Evolutionary conservation across 2,113 vertebrate species (phyloP).

Genomic region (Cervus canadensis): DNA sequence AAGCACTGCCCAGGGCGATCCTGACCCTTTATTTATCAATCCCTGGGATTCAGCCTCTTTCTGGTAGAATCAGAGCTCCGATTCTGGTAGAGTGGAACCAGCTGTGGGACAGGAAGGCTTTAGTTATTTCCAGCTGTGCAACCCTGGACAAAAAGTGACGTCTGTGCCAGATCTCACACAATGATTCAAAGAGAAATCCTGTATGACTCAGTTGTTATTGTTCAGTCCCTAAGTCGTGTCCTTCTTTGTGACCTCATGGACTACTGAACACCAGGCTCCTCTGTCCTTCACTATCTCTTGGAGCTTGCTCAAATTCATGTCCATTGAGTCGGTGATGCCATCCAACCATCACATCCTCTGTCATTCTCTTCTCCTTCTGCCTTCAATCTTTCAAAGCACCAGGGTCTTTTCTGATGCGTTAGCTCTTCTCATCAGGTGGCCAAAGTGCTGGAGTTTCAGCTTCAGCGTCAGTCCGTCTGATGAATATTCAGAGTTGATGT

Average conservation of each 20-base stretch:
- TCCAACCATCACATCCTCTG: background rate
- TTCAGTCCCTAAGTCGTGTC: background rate
- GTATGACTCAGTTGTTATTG: background rate
- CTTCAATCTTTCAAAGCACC: background rate
- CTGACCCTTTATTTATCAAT: background rate
- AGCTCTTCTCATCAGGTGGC: background rate
- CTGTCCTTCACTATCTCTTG: background rate
- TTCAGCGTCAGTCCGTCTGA: background rate
- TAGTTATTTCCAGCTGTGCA: too few relatives aligned
- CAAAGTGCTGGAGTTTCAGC: background rate
- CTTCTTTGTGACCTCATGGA: background rate
- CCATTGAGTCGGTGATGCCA: background rate
- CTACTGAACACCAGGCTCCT: background rate
- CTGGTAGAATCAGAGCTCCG: background rate
- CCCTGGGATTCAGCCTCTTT: background rate
- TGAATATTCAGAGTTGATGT: background rate
- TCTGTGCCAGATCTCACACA: accelerated
- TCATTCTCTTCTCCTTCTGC: background rate
- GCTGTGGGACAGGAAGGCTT: background rate
- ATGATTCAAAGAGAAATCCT: background rate
- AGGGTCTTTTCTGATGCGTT: background rate
- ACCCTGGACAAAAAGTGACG: background rate
- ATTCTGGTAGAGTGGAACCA: background rate
- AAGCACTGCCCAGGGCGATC: background rate
- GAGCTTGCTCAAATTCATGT: background rate